Evolutionary conservation across 2,113 vertebrate genomes (phyloP).

Genomic region (Rallus limicola): DNA sequence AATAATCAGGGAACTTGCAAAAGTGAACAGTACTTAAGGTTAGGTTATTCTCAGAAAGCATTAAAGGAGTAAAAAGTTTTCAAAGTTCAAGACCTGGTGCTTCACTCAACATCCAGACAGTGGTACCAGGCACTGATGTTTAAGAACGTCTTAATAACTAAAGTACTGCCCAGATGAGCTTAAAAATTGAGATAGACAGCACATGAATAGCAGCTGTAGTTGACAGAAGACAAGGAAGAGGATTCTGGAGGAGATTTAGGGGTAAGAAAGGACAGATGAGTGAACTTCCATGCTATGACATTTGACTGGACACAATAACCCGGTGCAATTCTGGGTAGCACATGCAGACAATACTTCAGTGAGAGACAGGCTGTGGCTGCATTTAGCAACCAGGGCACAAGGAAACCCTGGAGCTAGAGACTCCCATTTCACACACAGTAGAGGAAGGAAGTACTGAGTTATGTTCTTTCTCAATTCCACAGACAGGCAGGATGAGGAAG

Average conservation of each 20-base stretch:
- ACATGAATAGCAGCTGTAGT: not conserved
- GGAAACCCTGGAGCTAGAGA: not conserved
- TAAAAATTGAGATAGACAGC: not conserved
- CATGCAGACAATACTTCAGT: not conserved
- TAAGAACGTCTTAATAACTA: not conserved
- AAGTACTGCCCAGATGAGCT: not conserved
- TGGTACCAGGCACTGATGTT: not conserved
- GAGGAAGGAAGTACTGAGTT: not conserved
- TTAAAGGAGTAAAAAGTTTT: not conserved
- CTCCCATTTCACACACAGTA: not conserved
- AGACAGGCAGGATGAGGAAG: not conserved
- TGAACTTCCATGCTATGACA: not conserved
- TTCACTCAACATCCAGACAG: not conserved
- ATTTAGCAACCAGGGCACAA: not conserved
- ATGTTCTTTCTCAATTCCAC: not conserved
- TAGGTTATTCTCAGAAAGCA: not conserved
- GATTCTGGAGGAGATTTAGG: not conserved
- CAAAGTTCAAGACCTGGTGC: not conserved
- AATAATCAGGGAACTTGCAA: not conserved
- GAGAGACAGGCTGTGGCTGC: not conserved
- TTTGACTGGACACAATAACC: not conserved
- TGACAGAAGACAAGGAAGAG: not conserved
- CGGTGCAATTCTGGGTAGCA: not conserved
- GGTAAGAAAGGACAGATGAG: not conserved
- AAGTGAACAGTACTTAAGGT: not conserved